These are phyloP conservation scores for Diorhabda elongata DNA, from an alignment of 1,140 invertebrate genomes.

Conservation along the genomic window DNA sequence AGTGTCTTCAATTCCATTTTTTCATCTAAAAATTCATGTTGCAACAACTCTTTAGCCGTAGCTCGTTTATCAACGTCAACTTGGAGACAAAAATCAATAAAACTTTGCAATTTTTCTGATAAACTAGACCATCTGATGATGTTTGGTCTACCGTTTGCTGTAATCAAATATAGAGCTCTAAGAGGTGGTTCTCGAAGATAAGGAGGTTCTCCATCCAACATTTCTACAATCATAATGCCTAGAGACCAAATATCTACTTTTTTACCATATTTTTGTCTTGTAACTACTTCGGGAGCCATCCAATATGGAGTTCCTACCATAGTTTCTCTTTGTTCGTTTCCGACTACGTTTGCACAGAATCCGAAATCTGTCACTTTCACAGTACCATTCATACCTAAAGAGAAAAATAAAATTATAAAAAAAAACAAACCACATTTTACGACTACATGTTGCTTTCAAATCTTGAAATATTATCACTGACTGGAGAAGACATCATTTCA, in stretches of 20 bases:
- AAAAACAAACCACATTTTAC: neutral
- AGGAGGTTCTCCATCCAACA: slow-evolving; percentile 97
- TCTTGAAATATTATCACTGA: no score
- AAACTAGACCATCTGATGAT: slow-evolving; percentile 81
- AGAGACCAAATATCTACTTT: slow-evolving; percentile 96
- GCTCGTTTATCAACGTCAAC: slow-evolving; percentile 87
- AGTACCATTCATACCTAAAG: slow-evolving; percentile 83
- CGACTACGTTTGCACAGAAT: slow-evolving; percentile 88
- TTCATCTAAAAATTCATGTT: slow-evolving; percentile 83
- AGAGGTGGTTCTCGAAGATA: slow-evolving; percentile 93
- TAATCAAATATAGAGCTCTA: slow-evolving; percentile 92
- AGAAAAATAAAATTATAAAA: neutral
- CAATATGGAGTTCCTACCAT: slow-evolving; percentile 91
- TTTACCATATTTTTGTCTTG: slow-evolving; percentile 76
- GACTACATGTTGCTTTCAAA: no score
- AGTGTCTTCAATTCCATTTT: slow-evolving; percentile 80
- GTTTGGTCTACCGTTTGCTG: slow-evolving; percentile 89
- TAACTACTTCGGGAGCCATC: slow-evolving; percentile 90
- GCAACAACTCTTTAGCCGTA: slow-evolving; percentile 78
- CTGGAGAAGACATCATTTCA: no score
- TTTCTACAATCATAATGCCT: slow-evolving; percentile 98
- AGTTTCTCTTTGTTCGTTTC: slow-evolving; percentile 92
- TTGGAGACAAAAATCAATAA: slow-evolving; percentile 87
- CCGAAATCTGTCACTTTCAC: slow-evolving; percentile 99
- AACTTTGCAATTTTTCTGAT: slow-evolving; percentile 72